These are phyloP conservation scores for Folsomia candida DNA, from an alignment of 2,888 invertebrate species.

Conservation along the genomic window DNA sequence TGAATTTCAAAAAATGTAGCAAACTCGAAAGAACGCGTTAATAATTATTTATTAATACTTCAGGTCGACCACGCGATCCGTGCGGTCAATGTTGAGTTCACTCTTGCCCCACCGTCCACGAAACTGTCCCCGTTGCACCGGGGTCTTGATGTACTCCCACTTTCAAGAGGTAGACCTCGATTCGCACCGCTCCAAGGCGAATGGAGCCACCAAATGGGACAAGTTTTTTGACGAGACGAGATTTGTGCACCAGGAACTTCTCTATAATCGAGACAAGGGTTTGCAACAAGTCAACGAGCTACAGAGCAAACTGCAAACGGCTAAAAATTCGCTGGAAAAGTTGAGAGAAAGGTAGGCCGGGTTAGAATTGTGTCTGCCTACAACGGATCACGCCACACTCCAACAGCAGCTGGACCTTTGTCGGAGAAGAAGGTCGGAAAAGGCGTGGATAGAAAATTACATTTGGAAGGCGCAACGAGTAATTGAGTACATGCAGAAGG, in stretches of 20 bases:
- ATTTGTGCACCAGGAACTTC: not conserved
- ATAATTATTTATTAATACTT: too few species aligned
- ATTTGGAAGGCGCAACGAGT: conserved; percentile 13
- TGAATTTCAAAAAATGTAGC: too few species aligned
- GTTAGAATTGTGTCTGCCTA: too few species aligned
- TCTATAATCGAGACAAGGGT: not conserved
- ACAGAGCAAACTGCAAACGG: too few species aligned
- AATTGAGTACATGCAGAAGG: conserved; percentile 24
- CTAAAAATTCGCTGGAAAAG: not conserved
- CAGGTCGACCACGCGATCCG: too few species aligned
- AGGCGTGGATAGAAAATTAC: conserved; percentile 14
- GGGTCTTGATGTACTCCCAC: not conserved
- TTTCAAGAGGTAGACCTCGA: not conserved
- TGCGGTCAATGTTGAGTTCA: too few species aligned
- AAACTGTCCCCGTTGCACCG: conserved; percentile 7
- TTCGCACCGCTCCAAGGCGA: not conserved
- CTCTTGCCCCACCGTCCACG: too few species aligned
- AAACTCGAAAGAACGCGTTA: too few species aligned
- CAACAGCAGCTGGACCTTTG: not conserved
- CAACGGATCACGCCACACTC: conserved; percentile 6
- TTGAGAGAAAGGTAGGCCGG: not conserved
- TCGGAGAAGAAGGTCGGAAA: not conserved
- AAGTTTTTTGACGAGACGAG: not conserved
- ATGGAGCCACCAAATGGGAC: not conserved
- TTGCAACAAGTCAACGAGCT: too few species aligned